Evolutionary conservation across 1,140 invertebrate species (phyloP).

Genomic region (Antheraea mylitta): DNA sequence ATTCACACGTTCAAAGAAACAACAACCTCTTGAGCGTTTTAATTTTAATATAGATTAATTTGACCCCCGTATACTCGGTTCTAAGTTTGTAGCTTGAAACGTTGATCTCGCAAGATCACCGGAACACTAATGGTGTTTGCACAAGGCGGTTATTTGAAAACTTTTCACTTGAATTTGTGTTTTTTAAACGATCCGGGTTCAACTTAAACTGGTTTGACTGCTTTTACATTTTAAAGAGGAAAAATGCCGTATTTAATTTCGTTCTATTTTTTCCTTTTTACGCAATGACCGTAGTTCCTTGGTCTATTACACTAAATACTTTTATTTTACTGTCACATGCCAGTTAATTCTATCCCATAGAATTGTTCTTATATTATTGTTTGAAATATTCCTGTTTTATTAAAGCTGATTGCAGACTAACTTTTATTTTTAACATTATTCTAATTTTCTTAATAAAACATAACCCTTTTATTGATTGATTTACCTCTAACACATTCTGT

Average conservation of each 20-base stretch:
- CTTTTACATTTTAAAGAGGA: slow-evolving; percentile 1
- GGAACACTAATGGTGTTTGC: slow-evolving; percentile 27
- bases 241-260: not conserved
- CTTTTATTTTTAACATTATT: no score
- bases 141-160: slow-evolving; percentile 32
- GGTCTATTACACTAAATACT: not conserved
- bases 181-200: slow-evolving; percentile 23
- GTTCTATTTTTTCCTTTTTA: not conserved
- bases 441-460: no score
- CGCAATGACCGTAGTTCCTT: not conserved
- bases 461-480: no score
- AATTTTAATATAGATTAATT: not conserved
- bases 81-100: slow-evolving; percentile 12
- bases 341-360: no score
- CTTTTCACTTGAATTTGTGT: slow-evolving; percentile 26
- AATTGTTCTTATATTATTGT: no score
- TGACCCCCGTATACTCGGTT: slow-evolving; percentile 12
- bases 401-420: no score
- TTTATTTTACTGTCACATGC: not conserved
- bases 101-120: slow-evolving; percentile 28
- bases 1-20: no score
- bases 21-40: no score
- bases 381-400: no score
- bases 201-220: slow-evolving; percentile 20
- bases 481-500: no score